Conservation (phyloP, 2,113 vertebrate species). For the Seriola quinqueradiata region DNA sequence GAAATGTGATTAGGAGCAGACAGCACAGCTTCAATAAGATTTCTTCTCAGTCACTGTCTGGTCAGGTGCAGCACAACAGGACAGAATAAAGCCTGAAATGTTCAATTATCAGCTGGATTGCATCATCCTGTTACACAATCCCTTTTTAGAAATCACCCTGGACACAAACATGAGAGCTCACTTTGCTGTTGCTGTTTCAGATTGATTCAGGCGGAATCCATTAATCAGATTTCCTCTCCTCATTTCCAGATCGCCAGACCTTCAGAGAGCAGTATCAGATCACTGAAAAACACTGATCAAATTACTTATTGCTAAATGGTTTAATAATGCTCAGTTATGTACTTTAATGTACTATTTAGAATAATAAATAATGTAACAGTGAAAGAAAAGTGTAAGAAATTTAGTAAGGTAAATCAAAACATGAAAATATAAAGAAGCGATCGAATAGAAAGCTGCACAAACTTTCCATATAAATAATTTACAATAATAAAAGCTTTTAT, state of each 20-base stretch:
- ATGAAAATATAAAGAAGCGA: neutral
- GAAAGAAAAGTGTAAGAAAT: neutral
- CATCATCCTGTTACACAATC: conserved; percentile 45
- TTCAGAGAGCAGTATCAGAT: conserved; percentile 32
- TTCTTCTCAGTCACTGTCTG: conserved; percentile 54
- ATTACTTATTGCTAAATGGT: conserved; percentile 20
- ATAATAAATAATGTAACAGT: neutral
- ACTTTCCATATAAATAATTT: neutral
- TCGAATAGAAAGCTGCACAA: neutral
- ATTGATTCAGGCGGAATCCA: conserved; percentile 44
- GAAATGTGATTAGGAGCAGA: conserved; percentile 76
- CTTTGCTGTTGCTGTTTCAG: conserved; percentile 17
- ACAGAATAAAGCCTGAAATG: conserved; percentile 47
- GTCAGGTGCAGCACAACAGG: conserved; percentile 53
- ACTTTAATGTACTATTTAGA: neutral
- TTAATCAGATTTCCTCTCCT: conserved; percentile 63
- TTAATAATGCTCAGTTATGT: conserved; percentile 36
- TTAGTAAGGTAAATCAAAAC: neutral
- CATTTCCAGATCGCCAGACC: conserved; percentile 62
- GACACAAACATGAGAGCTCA: conserved; percentile 32
- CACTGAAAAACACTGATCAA: conserved; percentile 8
- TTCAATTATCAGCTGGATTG: conserved; percentile 52
- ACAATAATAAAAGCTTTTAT: neutral
- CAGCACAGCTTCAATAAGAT: conserved; percentile 67
- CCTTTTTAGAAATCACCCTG: conserved; percentile 38